Evolutionary conservation across 2,797 vertebrate genomes (phyloP).

Genomic region (Simalia tracyae): DNA sequence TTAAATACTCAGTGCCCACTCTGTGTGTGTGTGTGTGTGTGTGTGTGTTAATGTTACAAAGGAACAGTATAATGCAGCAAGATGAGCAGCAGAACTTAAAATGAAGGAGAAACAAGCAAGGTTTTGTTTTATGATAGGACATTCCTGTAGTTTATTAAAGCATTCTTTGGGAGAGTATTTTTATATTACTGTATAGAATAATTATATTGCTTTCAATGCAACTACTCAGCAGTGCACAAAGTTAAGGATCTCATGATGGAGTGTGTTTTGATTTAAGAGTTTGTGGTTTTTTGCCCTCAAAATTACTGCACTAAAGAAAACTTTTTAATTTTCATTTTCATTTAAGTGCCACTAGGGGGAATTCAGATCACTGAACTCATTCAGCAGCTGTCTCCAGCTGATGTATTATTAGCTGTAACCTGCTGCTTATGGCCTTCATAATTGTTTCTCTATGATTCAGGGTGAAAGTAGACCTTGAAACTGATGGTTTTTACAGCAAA

Average conservation of each 20-base stretch:
- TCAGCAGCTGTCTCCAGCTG: not conserved
- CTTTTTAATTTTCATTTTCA: conserved; percentile 17
- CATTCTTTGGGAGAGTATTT: not conserved
- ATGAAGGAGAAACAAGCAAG: not conserved
- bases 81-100: not conserved
- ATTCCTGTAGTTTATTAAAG: not conserved
- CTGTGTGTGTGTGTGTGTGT: no score
- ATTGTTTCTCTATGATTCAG: not conserved
- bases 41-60: not conserved
- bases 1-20: not conserved
- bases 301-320: not conserved
- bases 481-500: not conserved
- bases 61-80: not conserved
- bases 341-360: conserved; percentile 54
- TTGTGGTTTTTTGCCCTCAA: not conserved
- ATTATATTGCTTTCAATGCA: not conserved
- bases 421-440: not conserved
- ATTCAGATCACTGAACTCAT: conserved; percentile 35
- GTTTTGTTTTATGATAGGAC: not conserved
- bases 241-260: not conserved
- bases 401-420: not conserved
- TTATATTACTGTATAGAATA: not conserved
- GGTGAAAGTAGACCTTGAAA: not conserved
- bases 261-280: conserved; percentile 4
- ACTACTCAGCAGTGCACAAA: not conserved